Percentiles rank a stretch among this genome's conserved stretches.
These are phyloP conservation scores for Phocides pigmalion DNA, from an alignment of 1,140 invertebrate genomes.

Conservation along the genomic window DNA sequence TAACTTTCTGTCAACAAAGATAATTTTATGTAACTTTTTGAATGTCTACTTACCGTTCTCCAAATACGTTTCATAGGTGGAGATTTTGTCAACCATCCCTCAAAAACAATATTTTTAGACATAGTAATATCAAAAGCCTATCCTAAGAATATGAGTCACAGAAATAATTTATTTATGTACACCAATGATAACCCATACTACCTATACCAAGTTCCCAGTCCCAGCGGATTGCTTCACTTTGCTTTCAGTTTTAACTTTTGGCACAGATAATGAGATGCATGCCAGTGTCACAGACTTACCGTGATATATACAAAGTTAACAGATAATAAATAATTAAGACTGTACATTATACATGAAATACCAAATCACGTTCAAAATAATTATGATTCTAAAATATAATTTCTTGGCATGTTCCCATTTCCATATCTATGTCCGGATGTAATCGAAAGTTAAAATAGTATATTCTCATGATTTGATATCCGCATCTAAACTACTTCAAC, in stretches of 20 bases:
- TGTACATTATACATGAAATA: not conserved
- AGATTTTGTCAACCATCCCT: constrained; percentile 96
- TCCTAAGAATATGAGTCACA: constrained; percentile 60
- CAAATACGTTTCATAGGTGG: constrained; percentile 94
- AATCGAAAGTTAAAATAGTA: too few species aligned
- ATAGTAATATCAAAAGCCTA: constrained; percentile 53
- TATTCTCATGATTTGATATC: too few species aligned
- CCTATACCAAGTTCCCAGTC: constrained; percentile 6
- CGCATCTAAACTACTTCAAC: too few species aligned
- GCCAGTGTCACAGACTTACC: constrained; percentile 1
- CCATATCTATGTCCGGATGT: too few species aligned
- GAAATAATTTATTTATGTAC: constrained; percentile 50
- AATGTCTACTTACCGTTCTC: constrained; percentile 90
- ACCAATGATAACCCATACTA: constrained; percentile 42
- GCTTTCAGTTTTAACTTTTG: constrained; percentile 9
- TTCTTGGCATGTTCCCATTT: too few species aligned
- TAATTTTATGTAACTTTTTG: constrained; percentile 42
- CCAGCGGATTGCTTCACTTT: constrained; percentile 18
- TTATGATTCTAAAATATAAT: too few species aligned
- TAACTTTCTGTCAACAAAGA: constrained; percentile 63
- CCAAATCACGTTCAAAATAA: too few species aligned
- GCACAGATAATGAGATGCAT: constrained; percentile 13
- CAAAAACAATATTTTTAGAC: constrained; percentile 84
- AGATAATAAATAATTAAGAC: not conserved
- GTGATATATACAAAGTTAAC: not conserved